phyloP scores from a whole-genome alignment of 1,140 invertebrate species.

The Halictus rubicundus region DNA sequence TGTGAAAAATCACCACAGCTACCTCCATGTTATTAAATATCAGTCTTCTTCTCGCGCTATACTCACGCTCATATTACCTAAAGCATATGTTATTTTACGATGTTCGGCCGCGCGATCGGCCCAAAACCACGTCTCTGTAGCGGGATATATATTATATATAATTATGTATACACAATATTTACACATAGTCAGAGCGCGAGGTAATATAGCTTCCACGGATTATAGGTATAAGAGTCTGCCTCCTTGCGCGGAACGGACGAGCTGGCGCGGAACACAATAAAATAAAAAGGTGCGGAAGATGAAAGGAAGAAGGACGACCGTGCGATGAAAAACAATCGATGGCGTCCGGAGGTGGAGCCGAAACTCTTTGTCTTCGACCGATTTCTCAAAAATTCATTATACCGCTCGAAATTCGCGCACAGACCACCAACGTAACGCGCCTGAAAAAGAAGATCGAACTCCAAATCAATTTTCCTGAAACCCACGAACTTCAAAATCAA shows the following conservation, averaged over 20 bases:
- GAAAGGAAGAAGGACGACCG: not conserved
- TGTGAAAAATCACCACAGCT: conserved; percentile 75
- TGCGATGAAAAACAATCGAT: not conserved
- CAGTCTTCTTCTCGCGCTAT: conserved; percentile 65
- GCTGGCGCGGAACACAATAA: conserved; percentile 39
- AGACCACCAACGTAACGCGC: no score
- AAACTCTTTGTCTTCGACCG: not conserved
- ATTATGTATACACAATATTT: conserved; percentile 65
- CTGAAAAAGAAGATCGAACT: no score
- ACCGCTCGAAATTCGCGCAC: not conserved
- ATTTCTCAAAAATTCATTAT: not conserved
- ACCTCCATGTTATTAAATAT: conserved; percentile 74
- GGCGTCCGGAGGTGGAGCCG: not conserved
- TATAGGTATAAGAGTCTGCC: conserved; percentile 68
- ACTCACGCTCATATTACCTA: conserved; percentile 59
- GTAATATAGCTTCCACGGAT: conserved; percentile 67
- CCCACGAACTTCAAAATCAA: no score
- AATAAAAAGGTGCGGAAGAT: not conserved
- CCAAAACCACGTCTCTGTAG: conserved; percentile 25
- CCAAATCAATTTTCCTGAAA: no score
- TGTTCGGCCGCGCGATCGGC: conserved; percentile 16
- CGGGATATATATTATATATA: conserved; percentile 57
- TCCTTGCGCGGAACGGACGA: conserved; percentile 66
- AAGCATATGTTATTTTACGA: conserved; percentile 66
- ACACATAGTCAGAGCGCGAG: conserved; percentile 64